Percentiles rank a stretch among this genome's conserved stretches.
These are phyloP conservation scores for Saccostrea cuccullata DNA, from an alignment of 1,140 invertebrate genomes.

Conservation along the genomic window DNA sequence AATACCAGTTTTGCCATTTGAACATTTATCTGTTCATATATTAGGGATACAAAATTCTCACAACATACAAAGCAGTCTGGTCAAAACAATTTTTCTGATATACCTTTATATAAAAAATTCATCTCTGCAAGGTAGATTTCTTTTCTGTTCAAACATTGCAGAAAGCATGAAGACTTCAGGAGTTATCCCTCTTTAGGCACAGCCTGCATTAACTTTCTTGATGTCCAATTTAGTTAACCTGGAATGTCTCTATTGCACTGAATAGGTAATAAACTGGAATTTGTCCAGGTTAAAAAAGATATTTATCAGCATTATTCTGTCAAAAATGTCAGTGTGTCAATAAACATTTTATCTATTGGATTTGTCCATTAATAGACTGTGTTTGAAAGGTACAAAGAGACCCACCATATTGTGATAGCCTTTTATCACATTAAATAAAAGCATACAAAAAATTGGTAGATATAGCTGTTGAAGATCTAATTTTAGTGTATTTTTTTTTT, in stretches of 20 bases:
- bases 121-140: no score
- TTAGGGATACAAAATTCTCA: no score
- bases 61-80: no score
- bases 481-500: no score
- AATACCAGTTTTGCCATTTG: no score
- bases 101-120: no score
- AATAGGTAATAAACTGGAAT: not conserved
- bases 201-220: not conserved
- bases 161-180: not conserved
- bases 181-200: not conserved
- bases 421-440: not conserved
- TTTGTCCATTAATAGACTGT: not conserved
- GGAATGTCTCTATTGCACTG: not conserved
- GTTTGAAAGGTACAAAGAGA: not conserved
- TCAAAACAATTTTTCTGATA: no score
- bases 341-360: not conserved
- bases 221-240: not conserved
- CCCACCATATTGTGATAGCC: not conserved
- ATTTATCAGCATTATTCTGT: not conserved
- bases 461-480: no score
- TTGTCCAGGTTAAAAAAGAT: not conserved
- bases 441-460: no score
- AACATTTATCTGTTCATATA: no score
- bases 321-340: conserved; percentile 10
- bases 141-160: no score